Conservation (phyloP, 2,888 invertebrate species). For the Mythimna ferrago region DNA sequence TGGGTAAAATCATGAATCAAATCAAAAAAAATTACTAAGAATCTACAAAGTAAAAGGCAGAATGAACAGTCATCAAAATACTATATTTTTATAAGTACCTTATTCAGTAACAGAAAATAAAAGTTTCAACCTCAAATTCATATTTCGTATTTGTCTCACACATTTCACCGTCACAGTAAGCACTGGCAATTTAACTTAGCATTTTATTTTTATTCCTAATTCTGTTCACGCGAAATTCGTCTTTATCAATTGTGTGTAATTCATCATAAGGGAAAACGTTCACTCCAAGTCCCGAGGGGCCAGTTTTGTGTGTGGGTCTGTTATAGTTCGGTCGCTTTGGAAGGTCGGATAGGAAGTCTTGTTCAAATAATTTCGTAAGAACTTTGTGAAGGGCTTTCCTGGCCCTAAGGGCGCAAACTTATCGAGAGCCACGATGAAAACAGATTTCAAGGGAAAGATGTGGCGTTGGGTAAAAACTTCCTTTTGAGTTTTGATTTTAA, state of each 20-base stretch:
- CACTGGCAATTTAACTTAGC: slow-evolving; percentile 61
- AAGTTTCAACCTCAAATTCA: slow-evolving; percentile 45
- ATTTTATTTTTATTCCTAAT: slow-evolving; percentile 64
- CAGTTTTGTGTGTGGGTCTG: slow-evolving; percentile 72
- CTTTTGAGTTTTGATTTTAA: slow-evolving; percentile 39
- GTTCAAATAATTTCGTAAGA: slow-evolving; percentile 88
- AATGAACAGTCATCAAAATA: background rate
- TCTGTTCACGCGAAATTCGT: slow-evolving; percentile 69
- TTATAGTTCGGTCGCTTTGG: slow-evolving; percentile 66
- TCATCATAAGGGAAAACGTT: slow-evolving; percentile 64
- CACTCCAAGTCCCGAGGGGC: slow-evolving; percentile 67
- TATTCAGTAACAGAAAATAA: slow-evolving; percentile 10
- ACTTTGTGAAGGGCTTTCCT: slow-evolving; percentile 83
- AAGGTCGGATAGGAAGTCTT: slow-evolving; percentile 69
- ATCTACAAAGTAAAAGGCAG: background rate
- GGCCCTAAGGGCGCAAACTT: slow-evolving; percentile 82
- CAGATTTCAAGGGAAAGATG: slow-evolving; percentile 66
- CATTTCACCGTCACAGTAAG: slow-evolving; percentile 60
- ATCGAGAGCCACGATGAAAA: slow-evolving; percentile 76
- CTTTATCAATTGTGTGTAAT: slow-evolving; percentile 69
- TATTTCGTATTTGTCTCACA: slow-evolving; percentile 67
- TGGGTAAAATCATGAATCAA: no score
- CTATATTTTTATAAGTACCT: background rate
- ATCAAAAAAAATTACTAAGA: background rate
- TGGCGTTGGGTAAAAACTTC: slow-evolving; percentile 65